Base-by-base conservation (phyloP, 2,113 vertebrate genomes). In the Ifrita kowaldi region DNA sequence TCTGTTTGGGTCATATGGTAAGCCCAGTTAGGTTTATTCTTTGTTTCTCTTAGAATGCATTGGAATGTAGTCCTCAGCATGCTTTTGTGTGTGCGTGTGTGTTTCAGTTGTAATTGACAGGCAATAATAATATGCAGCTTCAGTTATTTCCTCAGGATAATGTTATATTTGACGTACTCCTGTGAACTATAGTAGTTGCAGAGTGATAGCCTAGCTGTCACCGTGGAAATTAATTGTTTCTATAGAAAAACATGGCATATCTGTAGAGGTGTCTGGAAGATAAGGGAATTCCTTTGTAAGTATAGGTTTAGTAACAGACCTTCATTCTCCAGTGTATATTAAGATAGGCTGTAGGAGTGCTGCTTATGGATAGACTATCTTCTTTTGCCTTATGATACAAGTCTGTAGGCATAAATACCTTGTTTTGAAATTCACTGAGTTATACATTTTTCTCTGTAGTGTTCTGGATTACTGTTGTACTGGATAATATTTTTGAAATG, bases 391-490 rank as follows among this genome's bases (percentile, higher is more conserved):
- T 97, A 97, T 92, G 67, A 87, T 92, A 67, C 55, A 65, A 81
- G 32, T 87, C 75, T 74, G 90, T 92, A 22, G 94, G 77, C 81
- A 91, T 96, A 97, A 90, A 79, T 79, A 91, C 82, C 59, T 96
- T 96, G 80, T 95, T 97, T 96, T 96, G 91, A 96, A 90, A 97
- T 77, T 90, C 77, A 96, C 56, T 16, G 44, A 83, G n/a, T 95
- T 94, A 93, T 6, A 81, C n/a, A 33, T 39, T 91, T 47, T 97
- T 88, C 92, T 97, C 80, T 97, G 80, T 97, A 94, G 80, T 95
- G 86, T 95, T 97, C 90, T 98, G 97, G 97, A 42, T 97, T 97
- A 97, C 83, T 97, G 94, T 95, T 97, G 96, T 97, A 97, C 63
- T 96, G 74, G 87, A 87, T 93, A 92, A 93, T 97, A 96, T 97